A percentile compares a stretch with the other conserved stretches of the same genome.
phyloP scores from a whole-genome alignment of 2,888 invertebrate genomes.

The Agonopterix arenella region DNA sequence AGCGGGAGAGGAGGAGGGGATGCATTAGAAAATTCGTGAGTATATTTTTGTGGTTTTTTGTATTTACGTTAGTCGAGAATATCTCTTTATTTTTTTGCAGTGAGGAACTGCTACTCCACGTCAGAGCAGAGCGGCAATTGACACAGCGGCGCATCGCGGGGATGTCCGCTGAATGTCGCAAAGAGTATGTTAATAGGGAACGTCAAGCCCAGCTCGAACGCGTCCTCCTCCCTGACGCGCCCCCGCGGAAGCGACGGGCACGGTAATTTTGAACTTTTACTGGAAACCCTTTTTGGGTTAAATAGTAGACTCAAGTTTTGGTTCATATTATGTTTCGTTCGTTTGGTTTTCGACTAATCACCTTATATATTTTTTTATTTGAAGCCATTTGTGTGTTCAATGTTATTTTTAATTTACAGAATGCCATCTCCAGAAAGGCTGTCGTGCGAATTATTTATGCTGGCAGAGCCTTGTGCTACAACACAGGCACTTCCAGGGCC shows the following conservation, averaged over 20 bases:
- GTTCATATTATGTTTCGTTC: no score
- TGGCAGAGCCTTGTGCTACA: no score
- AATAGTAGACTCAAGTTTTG: no score
- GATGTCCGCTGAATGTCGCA: not conserved
- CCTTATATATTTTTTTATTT: no score
- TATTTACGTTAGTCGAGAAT: no score
- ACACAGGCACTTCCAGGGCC: no score
- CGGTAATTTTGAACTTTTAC: not conserved
- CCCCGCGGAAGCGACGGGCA: slow-evolving; percentile 2
- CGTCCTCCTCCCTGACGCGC: slow-evolving; percentile 2
- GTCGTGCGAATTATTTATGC: no score
- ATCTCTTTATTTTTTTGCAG: not conserved
- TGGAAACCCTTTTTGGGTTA: no score
- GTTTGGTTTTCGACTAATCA: no score
- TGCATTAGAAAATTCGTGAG: not conserved
- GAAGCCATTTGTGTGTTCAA: no score
- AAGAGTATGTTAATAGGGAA: slow-evolving; percentile 1
- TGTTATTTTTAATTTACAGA: slow-evolving; percentile 1
- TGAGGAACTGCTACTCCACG: not conserved
- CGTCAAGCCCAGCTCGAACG: slow-evolving; percentile 4
- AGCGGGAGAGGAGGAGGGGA: not conserved
- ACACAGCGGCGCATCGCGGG: slow-evolving; percentile 1
- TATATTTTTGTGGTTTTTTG: not conserved
- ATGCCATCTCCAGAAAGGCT: not conserved
- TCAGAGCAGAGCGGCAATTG: not conserved